Base-by-base conservation (phyloP, 2,888 invertebrate genomes). In the Geophilus truncorum region DNA sequence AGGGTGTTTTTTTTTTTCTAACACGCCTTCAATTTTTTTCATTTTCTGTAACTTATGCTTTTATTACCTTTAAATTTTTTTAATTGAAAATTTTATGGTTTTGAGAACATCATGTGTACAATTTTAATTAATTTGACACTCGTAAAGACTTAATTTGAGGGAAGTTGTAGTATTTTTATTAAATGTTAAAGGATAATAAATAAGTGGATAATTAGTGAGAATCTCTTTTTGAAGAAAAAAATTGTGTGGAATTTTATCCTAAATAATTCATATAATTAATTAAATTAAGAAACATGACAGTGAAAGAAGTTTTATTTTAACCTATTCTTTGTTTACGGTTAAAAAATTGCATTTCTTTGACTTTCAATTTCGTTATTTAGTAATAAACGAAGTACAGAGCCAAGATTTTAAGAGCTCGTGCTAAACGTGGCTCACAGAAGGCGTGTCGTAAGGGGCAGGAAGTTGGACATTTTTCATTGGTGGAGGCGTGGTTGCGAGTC, bases 71-170 rank as follows among this genome's bases (percentile, higher is more conserved):
- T 12, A 62, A 12, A 10, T 62, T 62, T 23, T 25, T 62, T 21
- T 62, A 25, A 25, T 62, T 62, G 21, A 62, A 15, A 45, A 6
- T 45, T 15, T 45, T 45, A 45, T 51, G n/a, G n/a, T 12, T 25
- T 23, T 28, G 25, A 70, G 18, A 70, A 28, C 70, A 28, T 70
- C 70, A 70, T 70, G 70, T 70, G 70, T 70, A 70, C 70, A 28
- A 70, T 70, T 70, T 70, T 70, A 70, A 70, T 70, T 70, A n/a
- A 25, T 70, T 70, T 70, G 70, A 70, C 70, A 70, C 70, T 70
- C 70, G 70, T 70, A 70, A 70, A 70, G 70, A 70, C 28, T 70
- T 70, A 70, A 70, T 70, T 70, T 25, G 28, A 10, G 70, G 28
- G 70, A 70, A 70, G 25, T 70, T 70, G 25, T 28, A 70, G 28